Percentiles rank a stretch among this genome's conserved stretches.
phyloP scores from a whole-genome alignment of 2,797 vertebrate species.

The Eulemur coronatus region DNA sequence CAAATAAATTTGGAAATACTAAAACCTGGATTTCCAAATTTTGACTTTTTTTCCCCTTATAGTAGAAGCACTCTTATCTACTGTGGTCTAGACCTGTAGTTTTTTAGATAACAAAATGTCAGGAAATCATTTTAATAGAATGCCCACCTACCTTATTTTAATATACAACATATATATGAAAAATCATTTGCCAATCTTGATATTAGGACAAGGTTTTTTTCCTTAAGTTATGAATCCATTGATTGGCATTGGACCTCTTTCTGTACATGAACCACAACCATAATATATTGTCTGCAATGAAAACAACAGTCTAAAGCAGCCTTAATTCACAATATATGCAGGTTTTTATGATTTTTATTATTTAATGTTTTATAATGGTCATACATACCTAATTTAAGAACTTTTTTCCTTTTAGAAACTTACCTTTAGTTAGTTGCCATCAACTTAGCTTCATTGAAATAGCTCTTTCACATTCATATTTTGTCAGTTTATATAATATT shows the following conservation, averaged over 20 bases:
- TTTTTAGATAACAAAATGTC: slow-evolving; percentile 28
- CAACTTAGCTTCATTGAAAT: slow-evolving; percentile 23
- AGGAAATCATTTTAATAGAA: not conserved
- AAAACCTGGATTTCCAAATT: slow-evolving; percentile 4
- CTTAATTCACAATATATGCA: not conserved
- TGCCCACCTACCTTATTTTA: not conserved
- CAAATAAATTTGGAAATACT: slow-evolving; percentile 36
- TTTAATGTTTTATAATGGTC: not conserved
- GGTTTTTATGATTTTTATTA: not conserved
- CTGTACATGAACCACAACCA: not conserved
- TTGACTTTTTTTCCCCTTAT: not conserved
- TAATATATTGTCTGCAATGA: not conserved
- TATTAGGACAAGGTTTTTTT: not conserved
- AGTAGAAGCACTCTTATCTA: not conserved
- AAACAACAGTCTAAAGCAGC: not conserved
- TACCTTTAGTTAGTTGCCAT: slow-evolving; percentile 4
- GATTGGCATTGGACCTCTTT: not conserved
- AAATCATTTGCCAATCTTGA: not conserved
- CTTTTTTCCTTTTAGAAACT: slow-evolving; percentile 4
- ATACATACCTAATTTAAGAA: slow-evolving; percentile 18
- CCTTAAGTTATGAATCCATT: not conserved
- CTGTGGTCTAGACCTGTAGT: not conserved
- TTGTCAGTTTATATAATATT: not conserved
- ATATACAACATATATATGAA: not conserved
- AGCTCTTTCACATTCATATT: slow-evolving; percentile 8